Conservation (phyloP, 1,140 invertebrate species). For the Sitobion miscanthi region DNA sequence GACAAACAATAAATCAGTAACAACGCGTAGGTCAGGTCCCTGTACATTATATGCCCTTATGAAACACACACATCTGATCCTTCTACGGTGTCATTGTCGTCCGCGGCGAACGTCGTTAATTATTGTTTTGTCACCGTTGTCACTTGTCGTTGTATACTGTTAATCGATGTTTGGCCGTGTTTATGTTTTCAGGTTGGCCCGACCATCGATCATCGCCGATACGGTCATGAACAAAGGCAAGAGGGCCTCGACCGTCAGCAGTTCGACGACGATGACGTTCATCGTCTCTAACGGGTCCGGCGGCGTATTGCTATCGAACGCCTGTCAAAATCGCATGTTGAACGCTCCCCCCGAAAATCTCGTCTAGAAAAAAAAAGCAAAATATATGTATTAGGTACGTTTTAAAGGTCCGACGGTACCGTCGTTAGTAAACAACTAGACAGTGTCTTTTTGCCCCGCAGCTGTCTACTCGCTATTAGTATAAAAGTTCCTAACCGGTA, state of each 20-base stretch:
- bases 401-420: background rate
- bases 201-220: slow-evolving; percentile 47
- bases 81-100: background rate
- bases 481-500: background rate
- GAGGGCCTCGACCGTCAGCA: slow-evolving; percentile 49
- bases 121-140: background rate
- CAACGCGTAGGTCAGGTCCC: no score
- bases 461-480: background rate
- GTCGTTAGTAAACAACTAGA: background rate
- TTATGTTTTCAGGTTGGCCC: slow-evolving; percentile 37
- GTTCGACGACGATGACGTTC: slow-evolving; percentile 51
- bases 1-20: background rate
- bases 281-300: slow-evolving; percentile 34
- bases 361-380: background rate
- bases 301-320: slow-evolving; percentile 22
- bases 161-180: background rate
- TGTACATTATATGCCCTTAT: no score
- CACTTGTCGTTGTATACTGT: background rate
- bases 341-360: slow-evolving; percentile 29
- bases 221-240: slow-evolving; percentile 39
- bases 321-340: slow-evolving; percentile 36
- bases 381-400: background rate
- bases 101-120: background rate
- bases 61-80: background rate
- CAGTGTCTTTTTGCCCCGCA: background rate